Conservation (phyloP, 2,113 vertebrate genomes). For the Fulmarus glacialis region DNA sequence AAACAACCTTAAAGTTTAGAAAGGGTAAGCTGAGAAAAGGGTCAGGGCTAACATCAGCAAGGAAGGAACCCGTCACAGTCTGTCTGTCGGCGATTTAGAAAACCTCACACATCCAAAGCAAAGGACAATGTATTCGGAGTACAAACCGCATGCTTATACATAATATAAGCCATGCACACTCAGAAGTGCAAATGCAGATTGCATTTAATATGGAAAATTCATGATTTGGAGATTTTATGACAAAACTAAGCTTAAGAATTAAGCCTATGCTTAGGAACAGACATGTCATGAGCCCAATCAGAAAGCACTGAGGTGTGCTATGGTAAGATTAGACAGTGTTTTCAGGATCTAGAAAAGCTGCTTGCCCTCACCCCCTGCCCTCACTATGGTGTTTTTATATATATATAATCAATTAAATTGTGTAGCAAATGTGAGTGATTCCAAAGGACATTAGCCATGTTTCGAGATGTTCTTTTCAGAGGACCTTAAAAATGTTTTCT, state of each 20-base stretch:
- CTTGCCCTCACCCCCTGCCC: not conserved
- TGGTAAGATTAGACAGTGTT: not conserved
- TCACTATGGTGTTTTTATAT: not conserved
- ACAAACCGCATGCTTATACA: not conserved
- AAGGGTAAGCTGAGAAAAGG: not conserved
- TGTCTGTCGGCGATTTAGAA: slow-evolving; percentile 36
- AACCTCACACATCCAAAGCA: slow-evolving; percentile 7
- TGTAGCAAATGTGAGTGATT: not conserved
- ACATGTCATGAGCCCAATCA: not conserved
- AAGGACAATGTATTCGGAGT: not conserved
- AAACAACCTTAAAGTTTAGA: not conserved
- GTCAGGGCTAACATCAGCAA: not conserved
- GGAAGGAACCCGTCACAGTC: not conserved
- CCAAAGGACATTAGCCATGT: not conserved
- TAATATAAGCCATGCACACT: not conserved
- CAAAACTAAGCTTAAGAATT: not conserved
- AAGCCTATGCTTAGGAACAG: not conserved
- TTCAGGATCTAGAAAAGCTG: not conserved
- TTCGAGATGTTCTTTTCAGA: not conserved
- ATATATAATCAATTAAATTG: not conserved
- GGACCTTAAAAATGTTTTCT: not conserved
- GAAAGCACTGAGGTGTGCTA: not conserved
- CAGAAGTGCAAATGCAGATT: not conserved
- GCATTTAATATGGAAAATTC: not conserved
- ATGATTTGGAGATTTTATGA: not conserved